Base-by-base conservation (phyloP, 23 tunicate species). In the Styela plicata region DNA sequence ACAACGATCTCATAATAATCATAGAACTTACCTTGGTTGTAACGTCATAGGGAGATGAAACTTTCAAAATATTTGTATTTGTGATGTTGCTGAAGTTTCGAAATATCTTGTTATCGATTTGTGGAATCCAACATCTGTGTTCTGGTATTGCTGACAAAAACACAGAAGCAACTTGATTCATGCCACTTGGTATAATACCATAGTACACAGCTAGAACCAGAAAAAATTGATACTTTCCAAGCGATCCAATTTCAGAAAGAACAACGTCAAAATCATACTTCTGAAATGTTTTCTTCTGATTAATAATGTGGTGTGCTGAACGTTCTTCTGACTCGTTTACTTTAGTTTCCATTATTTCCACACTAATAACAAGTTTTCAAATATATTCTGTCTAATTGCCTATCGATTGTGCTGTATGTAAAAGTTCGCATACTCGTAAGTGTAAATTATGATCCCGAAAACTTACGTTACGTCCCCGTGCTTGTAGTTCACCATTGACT, bases 171-270 rank as follows among this genome's bases (percentile, higher is more conserved):
- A 89, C 95, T 63, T 85, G 89, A 63, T 80, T 89, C 22, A 89
- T 69, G 1, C 89, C 95, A 2, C 85, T 44, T 27, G 97, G 97
- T 26, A 91, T 78, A 29, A 88, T 83, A 27, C 87, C 64, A 84
- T 90, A 91, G 69, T 86, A 83, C 13, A 82, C 97, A 68, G 87
- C 29, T 1, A 74, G 64, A 5, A 87, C 89, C 74, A 91, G 70
- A 2, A 91, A 68, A 24, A 87, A 29, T 61, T 91, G 97, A 57
- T 91, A 91, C 80, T 73, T 83, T 36, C 97, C 97, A 77, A 91
- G 21, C 1, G 52, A 71, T 26, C 97, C 97, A 64, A 91, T 91
- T 53, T 83, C 90, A 24, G 78, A 61, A 78, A 91, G 68, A 20
- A 91, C 84, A 13, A 79, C 84, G 23, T 44, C 78, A 64, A 86